phyloP scores from a whole-genome alignment of 2,888 invertebrate species.

The Epistrophe grossulariae region DNA sequence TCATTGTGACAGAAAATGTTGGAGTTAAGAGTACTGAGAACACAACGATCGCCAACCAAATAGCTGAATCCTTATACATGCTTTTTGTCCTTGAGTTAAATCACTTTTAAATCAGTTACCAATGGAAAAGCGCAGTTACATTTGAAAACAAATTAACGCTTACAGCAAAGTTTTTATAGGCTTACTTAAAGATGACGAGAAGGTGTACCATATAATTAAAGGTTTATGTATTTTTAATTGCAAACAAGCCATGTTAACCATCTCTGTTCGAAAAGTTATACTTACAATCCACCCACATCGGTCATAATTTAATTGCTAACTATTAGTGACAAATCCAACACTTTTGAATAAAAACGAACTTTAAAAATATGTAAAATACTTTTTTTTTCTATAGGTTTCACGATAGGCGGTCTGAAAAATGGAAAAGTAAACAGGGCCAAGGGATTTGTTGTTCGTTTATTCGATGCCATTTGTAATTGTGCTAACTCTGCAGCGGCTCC shows the following conservation, averaged over 20 bases:
- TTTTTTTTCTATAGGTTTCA: constrained; percentile 79
- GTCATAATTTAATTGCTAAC: constrained; percentile 29
- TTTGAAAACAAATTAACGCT: constrained; percentile 8
- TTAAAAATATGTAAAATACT: neutral
- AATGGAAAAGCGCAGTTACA: constrained; percentile 3
- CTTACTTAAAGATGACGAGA: neutral
- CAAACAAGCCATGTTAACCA: constrained; percentile 33
- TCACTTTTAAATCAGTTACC: neutral
- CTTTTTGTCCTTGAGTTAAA: constrained; percentile 4
- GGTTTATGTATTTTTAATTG: constrained; percentile 53
- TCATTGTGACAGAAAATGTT: constrained; percentile 78
- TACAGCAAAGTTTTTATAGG: constrained; percentile 53
- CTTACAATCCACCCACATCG: constrained; percentile 30
- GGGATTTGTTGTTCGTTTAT: constrained; percentile 86
- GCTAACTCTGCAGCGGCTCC: constrained; percentile 86
- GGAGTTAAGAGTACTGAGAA: constrained; percentile 15
- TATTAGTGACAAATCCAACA: constrained; percentile 63
- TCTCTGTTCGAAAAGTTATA: constrained; percentile 12
- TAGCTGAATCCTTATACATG: constrained; percentile 39
- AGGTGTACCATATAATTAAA: constrained; percentile 50
- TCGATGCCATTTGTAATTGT: constrained; percentile 87
- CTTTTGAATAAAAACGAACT: constrained; percentile 6
- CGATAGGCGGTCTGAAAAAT: constrained; percentile 85
- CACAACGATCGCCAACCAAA: constrained; percentile 16
- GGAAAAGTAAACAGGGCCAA: constrained; percentile 86